phyloP scores from a whole-genome alignment of 1,140 invertebrate species.

The Tachypleus tridentatus region DNA sequence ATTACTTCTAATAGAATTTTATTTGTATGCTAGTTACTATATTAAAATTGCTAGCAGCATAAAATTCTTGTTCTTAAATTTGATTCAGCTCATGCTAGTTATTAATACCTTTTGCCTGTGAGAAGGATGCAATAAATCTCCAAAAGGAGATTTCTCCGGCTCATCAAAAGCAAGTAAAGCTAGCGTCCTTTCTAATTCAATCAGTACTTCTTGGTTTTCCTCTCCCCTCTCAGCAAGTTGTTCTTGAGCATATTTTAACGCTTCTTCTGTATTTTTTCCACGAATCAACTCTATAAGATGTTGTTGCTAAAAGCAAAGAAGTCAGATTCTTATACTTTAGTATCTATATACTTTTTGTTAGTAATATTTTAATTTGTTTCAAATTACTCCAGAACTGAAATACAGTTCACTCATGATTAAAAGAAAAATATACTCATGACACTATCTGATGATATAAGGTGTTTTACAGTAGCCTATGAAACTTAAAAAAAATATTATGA shows the following conservation, averaged over 20 bases:
- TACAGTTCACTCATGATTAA: neutral
- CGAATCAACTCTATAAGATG: slow-evolving; percentile 89
- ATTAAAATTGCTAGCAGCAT: too few species aligned
- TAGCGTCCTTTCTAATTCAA: slow-evolving; percentile 59
- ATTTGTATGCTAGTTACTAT: too few species aligned
- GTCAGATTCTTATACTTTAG: slow-evolving; percentile 4
- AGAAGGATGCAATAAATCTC: slow-evolving; percentile 80
- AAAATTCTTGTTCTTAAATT: neutral
- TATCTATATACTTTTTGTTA: neutral
- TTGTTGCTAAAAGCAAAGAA: slow-evolving; percentile 60
- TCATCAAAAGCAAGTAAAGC: slow-evolving; percentile 94
- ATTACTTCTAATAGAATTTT: too few species aligned
- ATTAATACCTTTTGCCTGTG: slow-evolving; percentile 69
- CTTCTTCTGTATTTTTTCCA: slow-evolving; percentile 80
- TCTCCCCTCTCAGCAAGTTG: slow-evolving; percentile 83
- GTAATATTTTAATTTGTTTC: neutral
- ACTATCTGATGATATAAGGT: too few species aligned
- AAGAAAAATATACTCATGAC: too few species aligned
- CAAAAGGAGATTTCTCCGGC: slow-evolving; percentile 85
- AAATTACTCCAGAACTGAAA: neutral
- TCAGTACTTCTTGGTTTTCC: slow-evolving; percentile 52
- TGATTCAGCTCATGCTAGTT: neutral
- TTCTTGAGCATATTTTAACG: slow-evolving; percentile 87
- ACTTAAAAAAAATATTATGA: too few species aligned
- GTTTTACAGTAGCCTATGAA: too few species aligned